phyloP scores from a whole-genome alignment of 23 tunicate genomes.

The Corella eumyota region DNA sequence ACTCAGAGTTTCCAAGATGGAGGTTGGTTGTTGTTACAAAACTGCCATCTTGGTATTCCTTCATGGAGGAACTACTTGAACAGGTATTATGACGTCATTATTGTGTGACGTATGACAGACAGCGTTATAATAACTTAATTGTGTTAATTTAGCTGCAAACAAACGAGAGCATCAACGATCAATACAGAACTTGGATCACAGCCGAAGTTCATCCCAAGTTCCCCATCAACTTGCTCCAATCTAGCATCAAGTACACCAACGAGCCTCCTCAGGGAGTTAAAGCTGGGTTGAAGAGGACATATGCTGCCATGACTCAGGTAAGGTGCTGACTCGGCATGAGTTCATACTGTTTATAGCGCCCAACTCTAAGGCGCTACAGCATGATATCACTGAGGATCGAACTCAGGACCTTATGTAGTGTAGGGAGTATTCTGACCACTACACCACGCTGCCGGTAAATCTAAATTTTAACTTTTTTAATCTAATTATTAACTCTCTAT shows the following conservation, averaged over 20 bases:
- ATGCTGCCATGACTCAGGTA: conserved; percentile 38
- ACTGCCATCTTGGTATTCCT: conserved; percentile 65
- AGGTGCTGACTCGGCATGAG: no score
- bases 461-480: no score
- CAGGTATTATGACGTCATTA: conserved; percentile 76
- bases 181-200: conserved; percentile 55
- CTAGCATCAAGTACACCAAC: conserved; percentile 63
- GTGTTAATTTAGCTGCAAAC: conserved; percentile 47
- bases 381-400: no score
- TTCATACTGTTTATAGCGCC: no score
- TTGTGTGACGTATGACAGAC: no score
- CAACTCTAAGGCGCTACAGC: no score
- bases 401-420: no score
- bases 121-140: no score
- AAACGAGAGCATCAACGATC: conserved; percentile 18
- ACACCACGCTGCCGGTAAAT: no score
- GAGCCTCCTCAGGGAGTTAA: conserved; percentile 73
- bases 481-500: no score
- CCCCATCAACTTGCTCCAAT: conserved; percentile 65
- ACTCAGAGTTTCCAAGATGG: conserved; percentile 51
- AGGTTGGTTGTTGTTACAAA: conserved; percentile 69
- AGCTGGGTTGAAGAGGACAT: conserved; percentile 64
- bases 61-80: conserved; percentile 95
- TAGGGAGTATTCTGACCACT: no score
- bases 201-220: conserved; percentile 61